Evolutionary conservation across 2,113 vertebrate genomes (phyloP).

Genomic region (Vulpes vulpes): DNA sequence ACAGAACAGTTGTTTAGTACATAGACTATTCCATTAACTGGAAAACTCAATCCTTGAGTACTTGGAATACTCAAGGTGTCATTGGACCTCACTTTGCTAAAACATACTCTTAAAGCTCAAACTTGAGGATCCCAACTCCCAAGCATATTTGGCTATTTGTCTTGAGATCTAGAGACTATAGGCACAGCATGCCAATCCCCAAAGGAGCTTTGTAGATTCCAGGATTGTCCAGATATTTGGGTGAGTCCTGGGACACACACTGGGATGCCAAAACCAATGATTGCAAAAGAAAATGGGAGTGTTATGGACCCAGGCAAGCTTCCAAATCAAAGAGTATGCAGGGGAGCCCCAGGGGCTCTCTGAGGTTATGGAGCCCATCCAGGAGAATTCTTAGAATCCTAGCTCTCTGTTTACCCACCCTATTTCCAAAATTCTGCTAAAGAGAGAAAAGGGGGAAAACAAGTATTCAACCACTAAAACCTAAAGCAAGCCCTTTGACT

Average conservation of each 20-base stretch:
- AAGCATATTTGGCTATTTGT: slow-evolving; percentile 16
- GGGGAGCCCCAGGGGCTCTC: slow-evolving; percentile 8
- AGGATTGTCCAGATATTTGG: slow-evolving; percentile 43
- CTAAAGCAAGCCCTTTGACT: slow-evolving; percentile 45
- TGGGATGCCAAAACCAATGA: slow-evolving; percentile 46
- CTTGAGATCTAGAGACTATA: slow-evolving; percentile 18
- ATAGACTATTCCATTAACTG: slow-evolving; percentile 12
- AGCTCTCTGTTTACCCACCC: slow-evolving; percentile 53
- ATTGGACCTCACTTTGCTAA: slow-evolving; percentile 25
- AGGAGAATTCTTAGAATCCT: slow-evolving; percentile 62
- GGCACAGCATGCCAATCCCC: background rate
- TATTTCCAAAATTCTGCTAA: slow-evolving; percentile 57
- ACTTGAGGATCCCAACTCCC: background rate
- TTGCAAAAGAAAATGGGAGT: slow-evolving; percentile 53
- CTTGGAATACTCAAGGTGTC: background rate
- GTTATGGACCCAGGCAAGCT: slow-evolving; percentile 1
- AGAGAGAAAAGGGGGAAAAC: background rate
- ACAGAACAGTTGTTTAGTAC: slow-evolving; percentile 8
- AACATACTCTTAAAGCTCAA: slow-evolving; percentile 25
- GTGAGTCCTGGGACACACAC: slow-evolving; percentile 5
- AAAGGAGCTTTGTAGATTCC: slow-evolving; percentile 33
- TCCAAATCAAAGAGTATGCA: slow-evolving; percentile 61
- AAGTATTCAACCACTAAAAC: slow-evolving; percentile 29
- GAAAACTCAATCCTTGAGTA: background rate
- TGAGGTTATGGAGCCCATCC: slow-evolving; percentile 63